A percentile compares a stretch with the other conserved stretches of the same genome.
Conservation (phyloP, 2,888 invertebrate species). For the Harmothoe impar region DNA sequence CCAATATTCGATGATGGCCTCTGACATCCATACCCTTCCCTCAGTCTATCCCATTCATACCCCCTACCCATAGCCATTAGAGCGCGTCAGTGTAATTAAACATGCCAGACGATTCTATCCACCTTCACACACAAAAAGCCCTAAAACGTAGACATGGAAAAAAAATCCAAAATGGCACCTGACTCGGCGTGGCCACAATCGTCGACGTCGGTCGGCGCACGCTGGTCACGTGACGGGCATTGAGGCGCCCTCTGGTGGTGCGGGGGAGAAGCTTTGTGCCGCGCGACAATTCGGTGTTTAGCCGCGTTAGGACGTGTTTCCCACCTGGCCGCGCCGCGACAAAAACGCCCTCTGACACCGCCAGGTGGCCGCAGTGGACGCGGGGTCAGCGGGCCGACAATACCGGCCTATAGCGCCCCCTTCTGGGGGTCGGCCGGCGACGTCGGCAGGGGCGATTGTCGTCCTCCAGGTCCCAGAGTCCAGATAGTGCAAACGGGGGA, state of each 20-base stretch:
- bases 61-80: neutral
- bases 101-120: slow-evolving; percentile 21
- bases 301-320: slow-evolving; percentile 20
- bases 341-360: slow-evolving; percentile 12
- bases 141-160: neutral
- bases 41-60: neutral
- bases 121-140: neutral
- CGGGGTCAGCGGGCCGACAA: neutral
- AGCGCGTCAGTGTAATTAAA: slow-evolving; percentile 29
- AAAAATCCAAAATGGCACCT: slow-evolving; percentile 56
- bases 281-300: slow-evolving; percentile 25
- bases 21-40: slow-evolving; percentile 15
- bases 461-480: neutral
- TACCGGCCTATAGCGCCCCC: neutral
- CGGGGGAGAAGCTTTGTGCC: neutral
- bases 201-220: slow-evolving; percentile 21
- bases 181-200: slow-evolving; percentile 8
- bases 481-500: too few relatives aligned
- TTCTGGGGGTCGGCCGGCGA: neutral
- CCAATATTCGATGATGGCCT: neutral
- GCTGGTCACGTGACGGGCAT: slow-evolving; percentile 36
- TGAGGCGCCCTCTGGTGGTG: too few relatives aligned
- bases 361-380: slow-evolving; percentile 29
- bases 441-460: neutral
- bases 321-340: slow-evolving; percentile 38